These are phyloP conservation scores for Hoplostethus atlanticus DNA, from an alignment of 2,797 vertebrate genomes.

Conservation along the genomic window DNA sequence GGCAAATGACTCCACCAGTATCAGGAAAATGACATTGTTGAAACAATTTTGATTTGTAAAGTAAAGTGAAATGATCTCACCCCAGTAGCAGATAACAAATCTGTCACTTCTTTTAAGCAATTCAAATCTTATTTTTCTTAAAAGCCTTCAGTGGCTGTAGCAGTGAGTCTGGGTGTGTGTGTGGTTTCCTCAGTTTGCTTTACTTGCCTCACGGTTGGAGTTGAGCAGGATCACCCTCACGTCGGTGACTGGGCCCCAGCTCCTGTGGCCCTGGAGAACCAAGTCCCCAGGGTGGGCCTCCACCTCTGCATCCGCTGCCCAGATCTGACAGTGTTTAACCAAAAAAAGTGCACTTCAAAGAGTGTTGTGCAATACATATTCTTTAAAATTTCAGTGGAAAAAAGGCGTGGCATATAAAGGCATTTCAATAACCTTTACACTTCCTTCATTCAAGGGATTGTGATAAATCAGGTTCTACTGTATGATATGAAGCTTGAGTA, in stretches of 20 bases:
- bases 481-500: neutral
- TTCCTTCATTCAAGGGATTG: neutral
- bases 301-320: slow-evolving; percentile 81
- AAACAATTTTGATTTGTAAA: too few relatives aligned
- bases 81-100: too few relatives aligned
- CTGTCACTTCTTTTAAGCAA: too few relatives aligned
- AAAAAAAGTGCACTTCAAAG: neutral
- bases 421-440: neutral
- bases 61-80: too few relatives aligned
- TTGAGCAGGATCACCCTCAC: slow-evolving; percentile 84
- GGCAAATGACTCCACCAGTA: too few relatives aligned
- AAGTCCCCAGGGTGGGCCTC: slow-evolving; percentile 79
- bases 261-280: slow-evolving; percentile 83
- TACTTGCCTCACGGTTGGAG: slow-evolving; percentile 81
- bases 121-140: too few relatives aligned
- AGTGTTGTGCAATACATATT: neutral
- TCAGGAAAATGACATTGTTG: too few relatives aligned
- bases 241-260: slow-evolving; percentile 80
- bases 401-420: too few relatives aligned
- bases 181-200: too few relatives aligned
- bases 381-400: too few relatives aligned
- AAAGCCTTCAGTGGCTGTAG: neutral
- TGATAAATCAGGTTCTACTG: neutral
- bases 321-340: slow-evolving; percentile 80
- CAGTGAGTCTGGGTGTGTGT: neutral